Evolutionary conservation across 2,113 vertebrate species (phyloP).

Genomic region (Bos indicus): DNA sequence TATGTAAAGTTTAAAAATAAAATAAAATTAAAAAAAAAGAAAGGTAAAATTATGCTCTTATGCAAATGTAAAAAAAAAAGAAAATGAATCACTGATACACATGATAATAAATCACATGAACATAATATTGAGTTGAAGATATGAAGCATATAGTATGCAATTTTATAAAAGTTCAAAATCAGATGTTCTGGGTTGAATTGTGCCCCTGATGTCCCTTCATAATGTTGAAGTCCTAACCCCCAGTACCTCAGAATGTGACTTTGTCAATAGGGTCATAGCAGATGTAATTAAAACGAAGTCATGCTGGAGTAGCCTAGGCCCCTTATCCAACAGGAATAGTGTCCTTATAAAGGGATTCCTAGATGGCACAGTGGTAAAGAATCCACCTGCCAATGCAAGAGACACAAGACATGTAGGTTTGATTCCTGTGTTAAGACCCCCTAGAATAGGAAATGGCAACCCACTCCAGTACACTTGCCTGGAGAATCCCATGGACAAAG

Average conservation of each 20-base stretch:
- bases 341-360: not conserved
- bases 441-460: not conserved
- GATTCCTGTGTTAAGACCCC: not conserved
- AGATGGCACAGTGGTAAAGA: accelerated
- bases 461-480: not conserved
- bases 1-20: too few relatives aligned
- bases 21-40: too few relatives aligned
- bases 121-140: not conserved
- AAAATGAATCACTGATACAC: not conserved
- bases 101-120: not conserved
- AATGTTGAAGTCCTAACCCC: not conserved
- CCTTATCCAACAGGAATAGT: not conserved
- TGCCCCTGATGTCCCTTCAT: not conserved
- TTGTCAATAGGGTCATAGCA: not conserved
- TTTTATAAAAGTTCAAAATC: not conserved
- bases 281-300: not conserved
- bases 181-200: not conserved
- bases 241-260: not conserved
- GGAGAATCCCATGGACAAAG: not conserved
- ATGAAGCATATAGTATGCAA: not conserved
- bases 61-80: too few relatives aligned
- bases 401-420: not conserved
- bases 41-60: too few relatives aligned
- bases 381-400: not conserved
- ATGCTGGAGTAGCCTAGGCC: not conserved